Evolutionary conservation across 2,888 invertebrate species (phyloP).

Genomic region (Drosophila mulleri): DNA sequence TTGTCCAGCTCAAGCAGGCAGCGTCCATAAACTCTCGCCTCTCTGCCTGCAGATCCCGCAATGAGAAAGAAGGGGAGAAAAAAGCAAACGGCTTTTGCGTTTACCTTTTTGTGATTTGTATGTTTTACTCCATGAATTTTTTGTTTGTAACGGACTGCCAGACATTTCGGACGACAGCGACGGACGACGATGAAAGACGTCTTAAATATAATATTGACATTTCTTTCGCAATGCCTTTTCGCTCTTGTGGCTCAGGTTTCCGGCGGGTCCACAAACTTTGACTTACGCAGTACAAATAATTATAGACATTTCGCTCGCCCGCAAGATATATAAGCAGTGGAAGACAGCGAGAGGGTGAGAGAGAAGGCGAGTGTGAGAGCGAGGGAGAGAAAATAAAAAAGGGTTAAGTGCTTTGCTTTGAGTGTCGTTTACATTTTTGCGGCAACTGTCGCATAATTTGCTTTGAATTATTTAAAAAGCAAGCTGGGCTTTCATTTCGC

Average conservation of each 20-base stretch:
- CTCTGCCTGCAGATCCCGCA: conserved; percentile 17
- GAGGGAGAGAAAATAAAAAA: conserved; percentile 36
- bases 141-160: conserved; percentile 55
- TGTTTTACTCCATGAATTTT: conserved; percentile 67
- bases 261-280: conserved; percentile 64
- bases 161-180: conserved; percentile 14
- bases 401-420: conserved; percentile 74
- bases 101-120: conserved; percentile 69
- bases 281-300: conserved; percentile 79
- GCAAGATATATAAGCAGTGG: conserved; percentile 17
- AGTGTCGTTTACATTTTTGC: conserved; percentile 67
- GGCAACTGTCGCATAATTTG: conserved; percentile 76
- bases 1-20: conserved; percentile 44
- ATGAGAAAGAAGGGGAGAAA: conserved; percentile 22
- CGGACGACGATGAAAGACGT: conserved; percentile 52
- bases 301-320: conserved; percentile 65
- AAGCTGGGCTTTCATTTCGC: conserved; percentile 13
- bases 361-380: background rate
- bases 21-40: conserved; percentile 33
- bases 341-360: too few species aligned
- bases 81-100: conserved; percentile 61
- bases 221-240: conserved; percentile 56
- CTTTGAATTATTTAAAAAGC: conserved; percentile 75
- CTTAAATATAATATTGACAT: conserved; percentile 80
- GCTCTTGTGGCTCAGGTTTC: conserved; percentile 50